These are phyloP conservation scores for Xiphophorus hellerii DNA, from an alignment of 2,113 vertebrate species.

Conservation along the genomic window DNA sequence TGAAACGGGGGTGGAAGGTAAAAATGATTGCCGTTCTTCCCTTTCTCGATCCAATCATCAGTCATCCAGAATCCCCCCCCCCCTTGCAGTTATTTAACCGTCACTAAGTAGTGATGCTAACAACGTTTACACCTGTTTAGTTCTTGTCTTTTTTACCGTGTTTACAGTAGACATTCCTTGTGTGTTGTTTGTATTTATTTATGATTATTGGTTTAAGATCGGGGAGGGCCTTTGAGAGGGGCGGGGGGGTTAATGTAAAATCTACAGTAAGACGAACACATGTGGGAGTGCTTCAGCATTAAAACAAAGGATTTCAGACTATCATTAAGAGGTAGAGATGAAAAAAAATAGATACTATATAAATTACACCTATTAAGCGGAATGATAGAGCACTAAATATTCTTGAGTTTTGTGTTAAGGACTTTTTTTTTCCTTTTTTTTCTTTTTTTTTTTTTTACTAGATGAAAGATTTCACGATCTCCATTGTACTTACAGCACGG, in stretches of 20 bases:
- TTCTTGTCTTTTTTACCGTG: constrained; percentile 87
- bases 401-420: constrained; percentile 82
- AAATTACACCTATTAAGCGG: constrained; percentile 88
- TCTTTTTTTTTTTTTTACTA: constrained; percentile 70
- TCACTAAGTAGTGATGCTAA: constrained; percentile 87
- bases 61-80: constrained; percentile 75
- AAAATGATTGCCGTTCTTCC: constrained; percentile 50
- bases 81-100: constrained; percentile 79
- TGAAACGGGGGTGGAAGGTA: constrained; percentile 14
- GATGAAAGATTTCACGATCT: constrained; percentile 85
- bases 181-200: constrained; percentile 99
- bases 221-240: background rate
- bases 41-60: constrained; percentile 76
- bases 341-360: constrained; percentile 83
- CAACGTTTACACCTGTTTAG: constrained; percentile 85
- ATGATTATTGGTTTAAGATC: constrained; percentile 93
- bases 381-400: constrained; percentile 96
- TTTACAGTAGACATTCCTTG: constrained; percentile 99
- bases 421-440: constrained; percentile 66
- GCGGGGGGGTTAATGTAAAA: constrained; percentile 67
- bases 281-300: constrained; percentile 90
- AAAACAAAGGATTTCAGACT: constrained; percentile 87
- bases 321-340: constrained; percentile 87
- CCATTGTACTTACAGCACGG: constrained; percentile 71
- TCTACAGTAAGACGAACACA: constrained; percentile 83